Evolutionary conservation across 2,888 invertebrate species (phyloP), one percentile per base, ranked within the genome.

Genomic region (Torymus aiolomorphi): DNA sequence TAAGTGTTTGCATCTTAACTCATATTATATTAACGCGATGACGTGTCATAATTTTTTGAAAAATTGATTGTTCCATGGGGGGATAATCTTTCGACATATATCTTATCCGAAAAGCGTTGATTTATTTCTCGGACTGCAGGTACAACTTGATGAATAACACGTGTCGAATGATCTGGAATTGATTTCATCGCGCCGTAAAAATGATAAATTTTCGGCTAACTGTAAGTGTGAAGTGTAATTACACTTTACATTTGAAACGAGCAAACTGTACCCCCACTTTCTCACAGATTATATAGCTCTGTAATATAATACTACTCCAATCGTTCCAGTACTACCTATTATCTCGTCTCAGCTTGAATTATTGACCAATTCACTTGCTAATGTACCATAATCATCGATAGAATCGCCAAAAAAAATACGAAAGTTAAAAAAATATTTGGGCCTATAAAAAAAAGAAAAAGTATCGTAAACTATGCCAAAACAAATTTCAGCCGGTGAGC

Each of bases 151-250:
- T 74, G 56, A 74, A 78, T 73, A 61, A 69, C 63, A 31, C 57
- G 59, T 49, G 65, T 65, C 74, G 16, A 70, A 74, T 75, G 54
- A 54, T 57, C 70, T 49, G 49, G 56, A 75, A 73, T 63, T 63
- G 69, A 79, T 79, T 79, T 74, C 79, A 52, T 31, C 59, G 69
- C 69, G 31, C 70, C 61, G 13, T 24, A 69, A 63, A 56, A 79
- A 59, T 57, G 57, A 69, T 74, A 57, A 69, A 70, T 70, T 57
- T 49, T 18, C 70, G 52, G 13, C 51, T 59, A 66, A 72, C 49
- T 16, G 51, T 65, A 70, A 54, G 11, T 51, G 61, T 62, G 54
- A 73, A 18, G 11, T 14, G 14, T 49, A 24, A 77, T 77, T 65
- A 42, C 14, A 49, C 13, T 65, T 77, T 77, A 42, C 63, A 63